Conservation (phyloP, 2,113 vertebrate species). For the Sigmodon hispidus region DNA sequence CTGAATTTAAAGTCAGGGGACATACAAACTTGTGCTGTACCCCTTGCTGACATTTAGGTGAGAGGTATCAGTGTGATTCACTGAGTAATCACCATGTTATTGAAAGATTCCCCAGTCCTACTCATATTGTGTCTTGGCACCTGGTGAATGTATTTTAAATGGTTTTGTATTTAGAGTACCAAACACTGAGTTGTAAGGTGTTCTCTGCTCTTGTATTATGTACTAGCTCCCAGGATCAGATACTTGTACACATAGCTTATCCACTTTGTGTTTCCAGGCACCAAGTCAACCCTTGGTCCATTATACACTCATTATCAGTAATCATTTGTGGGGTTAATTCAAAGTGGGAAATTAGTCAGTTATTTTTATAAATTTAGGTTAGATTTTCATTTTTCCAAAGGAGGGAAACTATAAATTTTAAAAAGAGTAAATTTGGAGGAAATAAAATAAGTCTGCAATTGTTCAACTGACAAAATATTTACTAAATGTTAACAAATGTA, state of each 20-base stretch:
- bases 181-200: background rate
- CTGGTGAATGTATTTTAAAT: background rate
- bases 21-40: background rate
- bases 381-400: constrained; percentile 43
- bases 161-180: background rate
- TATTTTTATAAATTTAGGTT: constrained; percentile 58
- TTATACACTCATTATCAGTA: background rate
- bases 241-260: background rate
- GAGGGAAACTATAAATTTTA: constrained; percentile 27
- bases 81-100: constrained; percentile 23
- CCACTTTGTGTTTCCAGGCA: background rate
- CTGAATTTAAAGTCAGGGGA: no score
- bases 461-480: constrained; percentile 44
- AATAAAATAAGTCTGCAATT: constrained; percentile 31
- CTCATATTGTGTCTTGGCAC: background rate
- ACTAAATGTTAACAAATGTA: constrained; percentile 12
- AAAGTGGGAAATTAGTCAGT: constrained; percentile 45
- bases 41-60: background rate
- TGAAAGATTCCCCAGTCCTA: background rate
- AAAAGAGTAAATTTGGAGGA: constrained; percentile 35
- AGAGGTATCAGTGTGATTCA: background rate
- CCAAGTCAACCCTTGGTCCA: background rate
- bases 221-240: background rate
- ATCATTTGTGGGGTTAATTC: constrained; percentile 39
- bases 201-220: background rate